A percentile compares a stretch with the other conserved stretches of the same genome.
These are phyloP conservation scores for Illadopsis cleaveri DNA, from an alignment of 2,113 vertebrate genomes.

Conservation along the genomic window DNA sequence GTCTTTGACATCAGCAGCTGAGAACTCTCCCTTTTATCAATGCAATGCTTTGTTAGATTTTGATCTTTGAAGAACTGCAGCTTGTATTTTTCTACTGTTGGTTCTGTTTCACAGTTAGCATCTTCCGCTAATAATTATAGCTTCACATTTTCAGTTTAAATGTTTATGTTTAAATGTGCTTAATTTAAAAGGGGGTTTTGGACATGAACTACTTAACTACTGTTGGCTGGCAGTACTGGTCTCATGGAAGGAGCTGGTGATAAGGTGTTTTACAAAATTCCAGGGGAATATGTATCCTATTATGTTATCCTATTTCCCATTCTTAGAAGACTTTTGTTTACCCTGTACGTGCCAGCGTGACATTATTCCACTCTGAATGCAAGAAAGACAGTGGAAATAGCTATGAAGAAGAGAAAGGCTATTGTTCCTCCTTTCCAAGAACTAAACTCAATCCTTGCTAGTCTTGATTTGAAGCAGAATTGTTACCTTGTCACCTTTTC, in stretches of 20 bases:
- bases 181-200: not conserved
- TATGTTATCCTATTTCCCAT: not conserved
- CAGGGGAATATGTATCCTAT: not conserved
- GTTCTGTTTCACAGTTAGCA: not conserved
- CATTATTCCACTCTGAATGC: not conserved
- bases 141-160: not conserved
- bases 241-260: not conserved
- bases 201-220: not conserved
- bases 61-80: not conserved
- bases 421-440: not conserved
- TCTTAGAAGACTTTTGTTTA: not conserved
- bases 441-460: not conserved
- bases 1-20: not conserved
- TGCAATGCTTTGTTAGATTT: not conserved
- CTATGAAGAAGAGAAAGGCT: not conserved
- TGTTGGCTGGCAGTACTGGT: not conserved
- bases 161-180: not conserved
- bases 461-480: constrained; percentile 15
- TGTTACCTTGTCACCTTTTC: constrained; percentile 9
- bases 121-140: not conserved
- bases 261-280: not conserved
- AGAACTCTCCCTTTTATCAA: not conserved
- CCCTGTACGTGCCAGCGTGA: accelerated
- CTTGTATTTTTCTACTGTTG: not conserved
- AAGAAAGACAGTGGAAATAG: not conserved